A percentile compares a stretch with the other conserved stretches of the same genome.
Evolutionary conservation across 2,113 vertebrate species (phyloP).

Genomic region (Urocynchramus pylzowi): DNA sequence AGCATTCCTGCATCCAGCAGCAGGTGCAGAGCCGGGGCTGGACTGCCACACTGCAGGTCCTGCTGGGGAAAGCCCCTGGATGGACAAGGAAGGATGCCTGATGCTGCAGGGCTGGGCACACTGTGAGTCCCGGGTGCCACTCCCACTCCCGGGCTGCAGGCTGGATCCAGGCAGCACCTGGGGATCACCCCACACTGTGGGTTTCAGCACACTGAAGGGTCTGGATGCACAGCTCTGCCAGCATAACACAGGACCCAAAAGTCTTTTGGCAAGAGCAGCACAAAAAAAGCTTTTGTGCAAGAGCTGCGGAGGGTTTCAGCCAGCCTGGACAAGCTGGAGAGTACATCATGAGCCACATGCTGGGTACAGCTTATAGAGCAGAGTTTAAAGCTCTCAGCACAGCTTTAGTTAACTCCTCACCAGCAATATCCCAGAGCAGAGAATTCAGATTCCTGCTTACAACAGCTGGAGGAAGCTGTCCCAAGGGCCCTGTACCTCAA

Average conservation of each 20-base stretch:
- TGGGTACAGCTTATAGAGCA: not conserved
- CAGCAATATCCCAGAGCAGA: not conserved
- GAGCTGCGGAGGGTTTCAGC: not conserved
- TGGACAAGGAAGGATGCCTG: fast-evolving
- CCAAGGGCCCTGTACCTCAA: fast-evolving
- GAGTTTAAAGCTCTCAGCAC: not conserved
- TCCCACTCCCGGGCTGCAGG: not conserved
- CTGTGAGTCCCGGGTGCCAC: fast-evolving
- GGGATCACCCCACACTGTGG: fast-evolving
- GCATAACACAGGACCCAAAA: fast-evolving
- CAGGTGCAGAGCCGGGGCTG: not conserved
- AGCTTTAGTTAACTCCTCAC: not conserved
- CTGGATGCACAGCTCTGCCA: not conserved
- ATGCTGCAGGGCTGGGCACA: not conserved
- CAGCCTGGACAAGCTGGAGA: constrained; percentile 10
- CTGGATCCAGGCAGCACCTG: not conserved
- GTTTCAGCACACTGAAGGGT: not conserved
- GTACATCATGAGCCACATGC: not conserved
- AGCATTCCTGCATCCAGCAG: not conserved
- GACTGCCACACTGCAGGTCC: not conserved
- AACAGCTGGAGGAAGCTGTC: not conserved
- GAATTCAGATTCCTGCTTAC: not conserved
- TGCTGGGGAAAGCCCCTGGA: not conserved
- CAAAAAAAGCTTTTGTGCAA: not conserved
- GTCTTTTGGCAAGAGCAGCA: not conserved